A percentile compares a stretch with the other conserved stretches of the same genome.
Conservation (phyloP, 2,797 vertebrate species). For the Argyrosomus regius region DNA sequence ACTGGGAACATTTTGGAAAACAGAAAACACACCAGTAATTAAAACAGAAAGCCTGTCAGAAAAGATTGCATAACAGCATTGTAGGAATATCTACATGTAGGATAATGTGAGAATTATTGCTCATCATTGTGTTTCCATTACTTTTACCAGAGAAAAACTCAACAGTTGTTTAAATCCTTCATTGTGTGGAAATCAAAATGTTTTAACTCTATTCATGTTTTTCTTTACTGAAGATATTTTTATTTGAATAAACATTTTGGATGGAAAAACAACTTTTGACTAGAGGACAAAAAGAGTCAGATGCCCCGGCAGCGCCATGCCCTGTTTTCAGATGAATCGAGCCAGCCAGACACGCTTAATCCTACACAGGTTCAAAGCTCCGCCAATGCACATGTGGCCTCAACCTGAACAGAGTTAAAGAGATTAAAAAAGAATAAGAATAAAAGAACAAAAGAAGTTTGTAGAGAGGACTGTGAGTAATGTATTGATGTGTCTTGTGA, state of each 20-base stretch:
- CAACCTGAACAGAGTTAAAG: conserved; percentile 78
- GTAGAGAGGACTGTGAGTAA: conserved; percentile 52
- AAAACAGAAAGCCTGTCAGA: conserved; percentile 13
- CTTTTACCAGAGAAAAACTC: neutral
- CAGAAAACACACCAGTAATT: neutral
- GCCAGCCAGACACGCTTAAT: conserved; percentile 80
- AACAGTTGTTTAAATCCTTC: neutral
- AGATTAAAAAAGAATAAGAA: conserved; percentile 60
- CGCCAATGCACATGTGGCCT: conserved; percentile 79
- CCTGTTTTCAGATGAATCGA: conserved; percentile 65
- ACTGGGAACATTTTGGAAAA: neutral
- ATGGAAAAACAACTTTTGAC: conserved; percentile 25
- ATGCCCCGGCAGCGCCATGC: conserved; percentile 37
- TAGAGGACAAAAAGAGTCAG: conserved; percentile 35
- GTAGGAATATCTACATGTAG: neutral
- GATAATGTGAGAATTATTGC: neutral
- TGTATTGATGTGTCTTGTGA: conserved; percentile 51
- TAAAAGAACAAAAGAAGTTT: conserved; percentile 59
- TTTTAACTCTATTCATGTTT: neutral
- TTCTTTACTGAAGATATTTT: neutral
- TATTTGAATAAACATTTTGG: conserved; percentile 25
- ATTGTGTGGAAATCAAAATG: neutral
- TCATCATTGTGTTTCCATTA: neutral
- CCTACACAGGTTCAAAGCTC: conserved; percentile 78
- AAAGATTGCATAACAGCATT: neutral